Evolutionary conservation across 2,113 vertebrate species (phyloP), one percentile per base, ranked within the genome.

Genomic region (Carassius auratus): DNA sequence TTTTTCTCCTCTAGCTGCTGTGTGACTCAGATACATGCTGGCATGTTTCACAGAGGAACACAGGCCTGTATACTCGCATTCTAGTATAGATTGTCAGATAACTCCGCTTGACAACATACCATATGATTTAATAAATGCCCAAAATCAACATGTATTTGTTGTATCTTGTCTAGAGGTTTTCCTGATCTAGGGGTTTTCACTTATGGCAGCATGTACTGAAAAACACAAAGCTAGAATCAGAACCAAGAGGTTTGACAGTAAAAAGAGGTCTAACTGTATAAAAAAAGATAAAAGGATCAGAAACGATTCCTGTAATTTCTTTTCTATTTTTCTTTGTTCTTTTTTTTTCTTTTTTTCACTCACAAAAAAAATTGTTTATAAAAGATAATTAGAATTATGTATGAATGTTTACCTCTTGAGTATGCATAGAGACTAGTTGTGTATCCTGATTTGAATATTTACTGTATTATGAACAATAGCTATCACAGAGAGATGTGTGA

Each of bases 361-460:
- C 93, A 92, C 91, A 93, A 92, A 91, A 57, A 50, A 91, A 88
- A 92, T 91, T 93, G 91, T 94, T 93, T 93, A 94, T 92, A 93
- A 92, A 94, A 91, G 30, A 93, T 92, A 94, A 92, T 93, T 94
- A 92, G 80, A 92, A 94, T 93, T 92, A 93, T 94, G 94, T 94
- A 94, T 94, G 93, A 94, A 94, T 91, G 92, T 94, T 92, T 94
- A 91, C 91, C 93, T 94, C 94, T 91, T 94, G 92, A 93, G 93
- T 94, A 95, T 95, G 93, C 94, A 93, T 95, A 95, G 93, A 91
- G 94, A 94, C 93, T 94, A 94, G 94, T 94, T 94, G 94, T 94
- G 93, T 95, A 95, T 95, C 95, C 94, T 94, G 92, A 95, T 93
- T 94, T 94, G 94, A 94, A 93, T 95, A 95, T 95, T 95, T 94